Evolutionary conservation across 1,140 invertebrate species (phyloP), one percentile per base, ranked within the genome.

Genomic region (Anoplophora glabripennis): DNA sequence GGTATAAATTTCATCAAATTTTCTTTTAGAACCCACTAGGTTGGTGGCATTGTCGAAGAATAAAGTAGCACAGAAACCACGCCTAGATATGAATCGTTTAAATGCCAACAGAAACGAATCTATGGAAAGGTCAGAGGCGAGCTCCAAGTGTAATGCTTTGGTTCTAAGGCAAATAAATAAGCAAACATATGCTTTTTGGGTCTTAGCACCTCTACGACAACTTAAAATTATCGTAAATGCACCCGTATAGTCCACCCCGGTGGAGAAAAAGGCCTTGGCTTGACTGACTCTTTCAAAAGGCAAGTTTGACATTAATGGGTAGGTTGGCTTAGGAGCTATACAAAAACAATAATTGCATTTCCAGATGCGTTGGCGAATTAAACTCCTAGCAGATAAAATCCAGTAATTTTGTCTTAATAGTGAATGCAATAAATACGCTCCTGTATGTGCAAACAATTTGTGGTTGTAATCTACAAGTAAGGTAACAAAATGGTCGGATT

Each of bases 161-260:
- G 42, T 57, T 8, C 42, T 35, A 12, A 48, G 15, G 44, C 54
- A 57, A 10, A 41, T 59, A 37, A 8, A 64, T 61, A 3, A 55
- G 38, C 10, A 65, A 37, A 60, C 67, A 67, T 8, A 64, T 61
- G 42, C 66, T 42, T 71, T 70, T 72, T 15, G 21, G 53, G 35
- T 56, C 63, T 44, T 35, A 59, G 66, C 8, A n/a, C 52, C 52
- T 28, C 36, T 35, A 8, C 21, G 14, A n/a, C 37, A 3, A 41
- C 37, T 18, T 7, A 53, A 41, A 17, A 37, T 53, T 9, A 40
- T 53, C 11, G 11, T 15, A 2, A 78, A 56, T 0, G 67, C 72
- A 0, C 72, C 73, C 0, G 66, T 67, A 12, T 65, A 72, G 41
- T 75, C 74, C 0, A 74, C 51, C 0, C 72, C 70, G 2, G 58